Conservation (phyloP, 2,797 vertebrate species). For the Melopsittacus undulatus region DNA sequence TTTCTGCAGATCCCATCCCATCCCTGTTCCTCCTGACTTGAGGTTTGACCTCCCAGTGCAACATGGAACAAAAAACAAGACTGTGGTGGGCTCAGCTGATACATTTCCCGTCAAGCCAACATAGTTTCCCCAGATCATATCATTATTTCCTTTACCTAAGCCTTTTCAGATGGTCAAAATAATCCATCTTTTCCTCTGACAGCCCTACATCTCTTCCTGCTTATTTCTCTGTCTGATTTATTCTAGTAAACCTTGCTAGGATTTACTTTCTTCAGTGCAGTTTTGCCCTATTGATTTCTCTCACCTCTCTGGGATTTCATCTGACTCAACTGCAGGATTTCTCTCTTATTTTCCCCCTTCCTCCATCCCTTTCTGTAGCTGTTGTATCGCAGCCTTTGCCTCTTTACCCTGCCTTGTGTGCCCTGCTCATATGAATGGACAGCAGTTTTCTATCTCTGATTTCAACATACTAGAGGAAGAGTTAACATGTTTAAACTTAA, state of each 20-base stretch:
- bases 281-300: not conserved
- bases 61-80: not conserved
- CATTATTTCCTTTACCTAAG: not conserved
- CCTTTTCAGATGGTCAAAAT: not conserved
- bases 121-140: not conserved
- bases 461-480: not conserved
- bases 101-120: not conserved
- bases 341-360: not conserved
- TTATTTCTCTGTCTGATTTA: not conserved
- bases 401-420: not conserved
- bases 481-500: not conserved
- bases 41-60: not conserved
- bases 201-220: not conserved
- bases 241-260: not conserved
- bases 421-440: rapidly evolving
- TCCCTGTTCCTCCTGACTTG: not conserved
- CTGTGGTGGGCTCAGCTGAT: not conserved
- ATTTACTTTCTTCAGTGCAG: not conserved
- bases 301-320: not conserved
- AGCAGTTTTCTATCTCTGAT: not conserved
- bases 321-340: not conserved
- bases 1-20: not conserved
- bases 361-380: not conserved
- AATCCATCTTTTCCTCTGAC: not conserved
- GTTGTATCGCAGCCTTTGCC: not conserved